Evolutionary conservation across 2,113 vertebrate genomes (phyloP).

Genomic region (Calidris pugnax): DNA sequence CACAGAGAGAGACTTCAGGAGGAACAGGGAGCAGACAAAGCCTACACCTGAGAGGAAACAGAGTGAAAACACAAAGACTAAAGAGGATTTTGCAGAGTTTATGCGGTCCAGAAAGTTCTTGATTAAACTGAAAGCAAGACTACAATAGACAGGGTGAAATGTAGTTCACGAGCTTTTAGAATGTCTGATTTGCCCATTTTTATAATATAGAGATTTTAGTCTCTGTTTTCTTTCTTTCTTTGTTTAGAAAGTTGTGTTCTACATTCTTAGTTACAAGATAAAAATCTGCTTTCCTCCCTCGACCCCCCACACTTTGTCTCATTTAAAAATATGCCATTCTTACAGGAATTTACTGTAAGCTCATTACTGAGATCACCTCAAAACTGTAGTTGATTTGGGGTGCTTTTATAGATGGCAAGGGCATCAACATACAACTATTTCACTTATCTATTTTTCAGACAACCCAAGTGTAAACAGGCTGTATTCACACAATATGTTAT

Average conservation of each 20-base stretch:
- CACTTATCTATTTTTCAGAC: neutral
- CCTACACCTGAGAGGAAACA: neutral
- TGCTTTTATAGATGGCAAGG: neutral
- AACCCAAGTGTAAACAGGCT: neutral
- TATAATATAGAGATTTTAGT: fast-evolving
- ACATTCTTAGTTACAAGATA: neutral
- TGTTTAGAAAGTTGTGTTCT: neutral
- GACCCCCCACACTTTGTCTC: neutral
- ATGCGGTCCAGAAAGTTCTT: neutral
- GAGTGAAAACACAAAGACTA: neutral
- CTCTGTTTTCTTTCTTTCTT: neutral
- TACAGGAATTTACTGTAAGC: neutral
- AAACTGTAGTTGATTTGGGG: neutral
- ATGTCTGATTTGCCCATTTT: neutral
- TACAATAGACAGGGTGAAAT: neutral
- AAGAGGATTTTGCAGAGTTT: neutral
- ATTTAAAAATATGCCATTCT: neutral
- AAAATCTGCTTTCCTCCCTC: neutral
- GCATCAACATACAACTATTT: neutral
- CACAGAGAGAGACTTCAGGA: neutral
- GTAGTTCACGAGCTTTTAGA: neutral
- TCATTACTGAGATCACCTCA: neutral
- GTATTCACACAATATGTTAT: neutral
- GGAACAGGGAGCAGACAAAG: neutral
- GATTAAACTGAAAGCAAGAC: neutral